Conservation (phyloP, 2,888 invertebrate species). For the Tetranychus truncatus region DNA sequence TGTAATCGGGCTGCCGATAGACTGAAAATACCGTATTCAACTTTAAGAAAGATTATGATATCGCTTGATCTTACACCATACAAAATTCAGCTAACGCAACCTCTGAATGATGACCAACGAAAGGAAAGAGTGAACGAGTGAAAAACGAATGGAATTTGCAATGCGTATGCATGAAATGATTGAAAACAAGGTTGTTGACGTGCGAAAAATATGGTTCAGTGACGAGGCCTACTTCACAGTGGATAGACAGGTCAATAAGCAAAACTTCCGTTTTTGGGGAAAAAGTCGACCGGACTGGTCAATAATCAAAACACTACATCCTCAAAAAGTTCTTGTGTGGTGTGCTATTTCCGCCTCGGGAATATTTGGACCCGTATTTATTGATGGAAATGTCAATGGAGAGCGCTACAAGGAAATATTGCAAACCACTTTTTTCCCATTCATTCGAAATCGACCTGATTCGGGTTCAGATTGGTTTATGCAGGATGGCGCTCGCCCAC, state of each 20-base stretch:
- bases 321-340: conserved; percentile 20
- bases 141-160: conserved; percentile 3
- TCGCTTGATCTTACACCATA: not conserved
- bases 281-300: conserved; percentile 11
- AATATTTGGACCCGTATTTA: conserved; percentile 15
- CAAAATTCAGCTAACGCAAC: conserved; percentile 12
- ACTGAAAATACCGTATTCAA: not conserved
- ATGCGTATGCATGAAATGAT: not conserved
- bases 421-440: not conserved
- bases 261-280: conserved; percentile 19
- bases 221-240: conserved; percentile 22
- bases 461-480: not conserved
- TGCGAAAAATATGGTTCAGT: conserved; percentile 18
- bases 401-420: not conserved
- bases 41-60: not conserved
- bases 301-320: conserved; percentile 15
- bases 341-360: conserved; percentile 17
- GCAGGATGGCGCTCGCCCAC: not conserved
- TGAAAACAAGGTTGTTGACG: not conserved
- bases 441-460: not conserved
- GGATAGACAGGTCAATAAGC: conserved; percentile 19
- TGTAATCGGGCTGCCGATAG: not conserved
- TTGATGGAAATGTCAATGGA: not conserved
- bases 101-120: not conserved
- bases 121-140: too few species aligned